Evolutionary conservation across 2,888 invertebrate species (phyloP).

Genomic region (Stratiomys singularior): DNA sequence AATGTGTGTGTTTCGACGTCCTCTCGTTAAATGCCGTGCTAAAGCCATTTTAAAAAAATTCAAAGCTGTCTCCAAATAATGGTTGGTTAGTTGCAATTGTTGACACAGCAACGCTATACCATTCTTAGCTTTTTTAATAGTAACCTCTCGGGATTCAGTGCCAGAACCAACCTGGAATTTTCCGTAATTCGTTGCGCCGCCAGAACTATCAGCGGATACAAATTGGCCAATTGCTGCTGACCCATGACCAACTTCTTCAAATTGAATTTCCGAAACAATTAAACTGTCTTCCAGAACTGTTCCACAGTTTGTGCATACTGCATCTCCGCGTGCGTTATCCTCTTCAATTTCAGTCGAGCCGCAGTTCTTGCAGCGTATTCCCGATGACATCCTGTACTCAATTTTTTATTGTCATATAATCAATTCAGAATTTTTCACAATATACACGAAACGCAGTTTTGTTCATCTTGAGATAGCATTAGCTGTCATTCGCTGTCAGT

Average conservation of each 20-base stretch:
- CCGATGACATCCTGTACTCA: conserved; percentile 63
- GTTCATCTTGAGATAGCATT: too few species aligned
- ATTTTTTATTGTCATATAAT: neutral
- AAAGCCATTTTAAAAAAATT: conserved; percentile 95
- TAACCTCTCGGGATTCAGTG: conserved; percentile 92
- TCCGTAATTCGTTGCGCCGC: conserved; percentile 84
- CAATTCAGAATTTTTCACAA: too few species aligned
- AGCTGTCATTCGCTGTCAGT: too few species aligned
- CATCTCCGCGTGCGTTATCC: conserved; percentile 93
- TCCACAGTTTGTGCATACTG: conserved; percentile 96
- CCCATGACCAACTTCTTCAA: conserved; percentile 92
- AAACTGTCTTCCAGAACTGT: conserved; percentile 95
- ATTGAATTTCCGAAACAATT: conserved; percentile 96
- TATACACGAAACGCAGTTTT: too few species aligned
- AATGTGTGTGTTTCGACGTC: conserved; percentile 88
- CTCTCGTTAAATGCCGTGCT: conserved; percentile 85
- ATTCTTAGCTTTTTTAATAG: conserved; percentile 86
- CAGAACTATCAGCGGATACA: conserved; percentile 88
- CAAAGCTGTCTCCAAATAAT: conserved; percentile 92
- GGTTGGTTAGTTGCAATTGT: conserved; percentile 87
- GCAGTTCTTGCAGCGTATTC: conserved; percentile 87
- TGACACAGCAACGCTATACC: conserved; percentile 87
- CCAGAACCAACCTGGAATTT: conserved; percentile 83
- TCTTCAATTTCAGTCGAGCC: conserved; percentile 93
- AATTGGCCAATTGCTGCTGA: conserved; percentile 92